Evolutionary conservation across 1,140 invertebrate species (phyloP).

Genomic region (Drosophila mojavensis): DNA sequence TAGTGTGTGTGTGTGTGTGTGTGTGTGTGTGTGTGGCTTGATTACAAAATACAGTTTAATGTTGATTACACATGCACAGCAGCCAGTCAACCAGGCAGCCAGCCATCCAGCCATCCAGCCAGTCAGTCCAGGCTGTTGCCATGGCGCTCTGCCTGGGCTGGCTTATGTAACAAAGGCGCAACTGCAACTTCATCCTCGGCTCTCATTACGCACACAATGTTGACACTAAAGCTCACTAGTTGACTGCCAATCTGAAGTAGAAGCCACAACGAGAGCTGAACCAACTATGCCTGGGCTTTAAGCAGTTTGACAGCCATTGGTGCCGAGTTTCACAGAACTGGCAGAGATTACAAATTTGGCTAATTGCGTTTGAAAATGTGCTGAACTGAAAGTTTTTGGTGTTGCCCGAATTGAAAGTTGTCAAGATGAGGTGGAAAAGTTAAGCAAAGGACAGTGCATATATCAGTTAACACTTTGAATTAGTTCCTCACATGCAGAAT

Average conservation of each 20-base stretch:
- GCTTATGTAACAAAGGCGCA: slow-evolving; percentile 49
- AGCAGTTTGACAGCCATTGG: no score
- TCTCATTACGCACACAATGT: slow-evolving; percentile 79
- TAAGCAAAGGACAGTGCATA: no score
- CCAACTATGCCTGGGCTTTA: neutral
- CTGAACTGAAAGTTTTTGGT: no score
- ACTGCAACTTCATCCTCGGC: slow-evolving; percentile 11
- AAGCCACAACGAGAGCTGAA: neutral
- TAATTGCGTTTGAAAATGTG: no score
- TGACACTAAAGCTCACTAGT: slow-evolving; percentile 67
- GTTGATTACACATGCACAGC: slow-evolving; percentile 77
- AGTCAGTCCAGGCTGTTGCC: slow-evolving; percentile 36
- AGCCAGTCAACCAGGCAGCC: slow-evolving; percentile 36
- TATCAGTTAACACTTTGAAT: no score
- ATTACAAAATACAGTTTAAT: slow-evolving; percentile 81
- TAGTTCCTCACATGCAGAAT: no score
- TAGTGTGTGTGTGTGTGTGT: slow-evolving; percentile 19
- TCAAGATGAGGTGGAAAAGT: no score
- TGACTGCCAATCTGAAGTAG: slow-evolving; percentile 28
- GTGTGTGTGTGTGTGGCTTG: slow-evolving; percentile 48
- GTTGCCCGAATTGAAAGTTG: no score
- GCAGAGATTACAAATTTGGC: no score
- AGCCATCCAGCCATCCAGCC: slow-evolving; percentile 13
- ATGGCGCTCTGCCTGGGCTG: slow-evolving; percentile 37
- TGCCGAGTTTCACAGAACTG: no score